Evolutionary conservation across 37 sponge, comb jelly and placozoan species (phyloP).

Genomic region (Bolinopsis microptera): DNA sequence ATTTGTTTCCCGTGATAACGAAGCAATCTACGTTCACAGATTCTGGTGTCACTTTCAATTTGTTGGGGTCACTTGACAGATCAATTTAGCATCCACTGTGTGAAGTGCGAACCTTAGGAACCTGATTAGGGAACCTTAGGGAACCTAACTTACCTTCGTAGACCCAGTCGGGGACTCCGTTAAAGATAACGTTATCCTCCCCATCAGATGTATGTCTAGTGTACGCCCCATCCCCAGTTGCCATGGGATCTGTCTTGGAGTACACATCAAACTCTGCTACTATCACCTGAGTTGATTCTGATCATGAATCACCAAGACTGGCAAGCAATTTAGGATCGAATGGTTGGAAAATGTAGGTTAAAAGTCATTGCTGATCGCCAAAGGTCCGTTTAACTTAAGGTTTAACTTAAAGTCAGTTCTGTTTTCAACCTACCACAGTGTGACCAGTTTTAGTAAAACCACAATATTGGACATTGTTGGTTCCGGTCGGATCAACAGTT

Average conservation of each 20-base stretch:
- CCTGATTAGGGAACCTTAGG: too few species aligned
- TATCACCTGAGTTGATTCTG: neutral
- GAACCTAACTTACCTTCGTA: constrained; percentile 58
- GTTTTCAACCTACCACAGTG: constrained; percentile 54
- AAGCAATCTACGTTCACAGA: too few species aligned
- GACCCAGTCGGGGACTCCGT: constrained; percentile 58
- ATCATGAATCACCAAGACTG: neutral
- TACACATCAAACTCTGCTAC: constrained; percentile 30
- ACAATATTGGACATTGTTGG: constrained; percentile 13
- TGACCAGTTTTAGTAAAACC: constrained; percentile 18
- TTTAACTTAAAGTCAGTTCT: too few species aligned
- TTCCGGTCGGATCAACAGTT: neutral
- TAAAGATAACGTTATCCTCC: constrained; percentile 48
- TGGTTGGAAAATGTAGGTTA: too few species aligned
- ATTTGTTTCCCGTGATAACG: too few species aligned
- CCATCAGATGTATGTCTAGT: constrained; percentile 19
- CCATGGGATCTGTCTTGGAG: constrained; percentile 49
- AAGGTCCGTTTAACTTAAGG: too few species aligned
- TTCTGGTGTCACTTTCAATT: too few species aligned
- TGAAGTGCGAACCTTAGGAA: too few species aligned
- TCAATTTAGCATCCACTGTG: too few species aligned
- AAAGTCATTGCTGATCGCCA: too few species aligned
- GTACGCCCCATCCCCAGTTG: neutral
- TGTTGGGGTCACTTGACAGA: too few species aligned
- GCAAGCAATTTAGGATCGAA: too few species aligned